Evolutionary conservation across 1,140 invertebrate genomes (phyloP), one percentile per base, ranked within the genome.

Genomic region (Papilio helenus): DNA sequence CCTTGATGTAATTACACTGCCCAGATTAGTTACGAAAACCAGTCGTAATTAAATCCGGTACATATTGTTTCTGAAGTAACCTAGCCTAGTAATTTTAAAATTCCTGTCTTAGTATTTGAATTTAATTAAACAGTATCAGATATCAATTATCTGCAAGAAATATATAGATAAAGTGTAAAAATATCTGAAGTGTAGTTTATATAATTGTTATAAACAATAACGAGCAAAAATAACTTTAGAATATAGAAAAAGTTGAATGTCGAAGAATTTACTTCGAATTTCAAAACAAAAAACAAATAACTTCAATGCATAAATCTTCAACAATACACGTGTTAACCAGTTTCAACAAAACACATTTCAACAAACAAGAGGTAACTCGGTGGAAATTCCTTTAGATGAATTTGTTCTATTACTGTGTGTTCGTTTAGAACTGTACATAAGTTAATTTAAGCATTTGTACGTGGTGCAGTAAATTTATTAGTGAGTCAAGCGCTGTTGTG

Each of bases 401-500:
- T 29, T 68, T 68, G 61, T 68, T 68, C 61, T 29, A 68, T 29
- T 29, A 29, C 26, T 4, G 26, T 16, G 26, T 68, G 61, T 68
- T 74, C 39, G 72, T 76, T 26, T 39, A 20, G 74, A 74, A 74
- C 44, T 20, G 39, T n/a, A 76, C 74, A 76, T 76, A 76, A 76
- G 74, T 58, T 76, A 58, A 76, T 76, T 58, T 58, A 14, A 58
- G 16, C 26, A 46, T 29, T 58, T 18, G 74, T 58, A 76, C 49
- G 74, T 20, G 29, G 51, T 8, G 34, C 74, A 39, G 74, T 58
- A 49, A 76, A 76, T 76, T 76, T 76, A 76, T 58, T 76, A 76
- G 51, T 85, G 78, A 84, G 82, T 83, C 87, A 89, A 86, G 88
- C 87, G 86, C 83, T 82, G 81, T 83, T 85, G 84, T 86, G 90